Evolutionary conservation across 1,140 invertebrate species (phyloP).

Genomic region (Lasaia peninsularis): DNA sequence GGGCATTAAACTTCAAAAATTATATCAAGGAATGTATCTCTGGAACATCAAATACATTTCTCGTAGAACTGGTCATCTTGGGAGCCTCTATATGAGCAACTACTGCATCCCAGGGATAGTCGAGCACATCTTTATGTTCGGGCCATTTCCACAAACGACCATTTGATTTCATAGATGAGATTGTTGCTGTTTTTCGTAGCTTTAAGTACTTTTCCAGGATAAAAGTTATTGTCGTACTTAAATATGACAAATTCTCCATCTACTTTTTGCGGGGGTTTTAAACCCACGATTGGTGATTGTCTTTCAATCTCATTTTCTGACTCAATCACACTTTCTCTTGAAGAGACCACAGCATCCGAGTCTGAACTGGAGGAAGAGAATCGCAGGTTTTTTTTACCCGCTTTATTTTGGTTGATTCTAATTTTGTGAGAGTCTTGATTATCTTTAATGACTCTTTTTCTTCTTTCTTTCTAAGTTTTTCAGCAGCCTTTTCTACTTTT

Average conservation of each 20-base stretch:
- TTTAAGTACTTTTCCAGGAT: slow-evolving; percentile 27
- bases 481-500: slow-evolving; percentile 26
- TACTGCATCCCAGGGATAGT: slow-evolving; percentile 25
- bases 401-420: slow-evolving; percentile 26
- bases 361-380: slow-evolving; percentile 30
- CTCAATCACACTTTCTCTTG: slow-evolving; percentile 29
- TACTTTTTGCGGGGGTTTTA: slow-evolving; percentile 26
- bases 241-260: slow-evolving; percentile 28
- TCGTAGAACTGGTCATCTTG: slow-evolving; percentile 27
- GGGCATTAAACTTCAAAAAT: neutral
- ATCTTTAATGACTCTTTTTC: slow-evolving; percentile 20
- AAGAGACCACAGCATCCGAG: slow-evolving; percentile 28
- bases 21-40: slow-evolving; percentile 24
- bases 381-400: slow-evolving; percentile 29
- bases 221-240: slow-evolving; percentile 28
- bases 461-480: slow-evolving; percentile 19
- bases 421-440: slow-evolving; percentile 21
- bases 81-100: slow-evolving; percentile 27
- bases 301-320: slow-evolving; percentile 26
- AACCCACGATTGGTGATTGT: slow-evolving; percentile 24
- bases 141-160: slow-evolving; percentile 29
- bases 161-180: slow-evolving; percentile 27
- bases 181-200: slow-evolving; percentile 25
- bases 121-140: slow-evolving; percentile 26
- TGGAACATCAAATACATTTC: slow-evolving; percentile 26